These are phyloP conservation scores for Falcaria lacertinaria DNA, from an alignment of 2,888 invertebrate species.

Conservation along the genomic window DNA sequence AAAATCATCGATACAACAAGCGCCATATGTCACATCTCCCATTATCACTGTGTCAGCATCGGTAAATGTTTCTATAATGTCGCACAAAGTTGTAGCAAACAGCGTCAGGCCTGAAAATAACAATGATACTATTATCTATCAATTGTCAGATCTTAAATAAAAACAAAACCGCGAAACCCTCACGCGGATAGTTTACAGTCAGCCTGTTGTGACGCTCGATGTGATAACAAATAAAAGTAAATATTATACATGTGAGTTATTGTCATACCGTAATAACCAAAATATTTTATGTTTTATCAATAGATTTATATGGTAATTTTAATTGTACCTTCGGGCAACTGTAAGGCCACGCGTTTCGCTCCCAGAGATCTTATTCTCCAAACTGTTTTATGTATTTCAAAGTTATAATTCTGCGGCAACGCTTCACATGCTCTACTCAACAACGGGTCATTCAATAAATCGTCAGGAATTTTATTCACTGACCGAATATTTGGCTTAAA, in stretches of 20 bases:
- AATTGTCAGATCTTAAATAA: too few relatives aligned
- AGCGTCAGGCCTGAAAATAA: conserved; percentile 84
- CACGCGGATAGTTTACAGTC: too few relatives aligned
- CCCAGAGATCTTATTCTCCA: conserved; percentile 94
- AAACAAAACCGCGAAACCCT: too few relatives aligned
- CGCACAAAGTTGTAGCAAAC: conserved; percentile 95
- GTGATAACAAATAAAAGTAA: too few relatives aligned
- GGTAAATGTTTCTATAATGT: conserved; percentile 94
- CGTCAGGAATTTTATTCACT: conserved; percentile 89
- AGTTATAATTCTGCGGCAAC: conserved; percentile 97
- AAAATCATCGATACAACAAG: conserved; percentile 98
- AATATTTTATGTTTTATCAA: too few relatives aligned
- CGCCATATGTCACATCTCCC: conserved; percentile 99
- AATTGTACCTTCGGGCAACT: conserved; percentile 98
- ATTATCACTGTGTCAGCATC: conserved; percentile 95
- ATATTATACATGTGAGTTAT: too few relatives aligned
- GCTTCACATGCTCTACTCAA: conserved; percentile 85
- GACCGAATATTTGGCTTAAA: conserved; percentile 86
- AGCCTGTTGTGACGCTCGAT: too few relatives aligned
- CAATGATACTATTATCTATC: too few relatives aligned
- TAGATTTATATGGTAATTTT: too few relatives aligned
- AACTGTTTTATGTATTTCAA: conserved; percentile 98
- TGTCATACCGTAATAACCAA: too few relatives aligned
- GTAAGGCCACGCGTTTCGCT: conserved; percentile 94
- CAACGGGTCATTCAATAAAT: conserved; percentile 86